Evolutionary conservation across 2,113 vertebrate genomes (phyloP).

Genomic region (Crotalus helleri): DNA sequence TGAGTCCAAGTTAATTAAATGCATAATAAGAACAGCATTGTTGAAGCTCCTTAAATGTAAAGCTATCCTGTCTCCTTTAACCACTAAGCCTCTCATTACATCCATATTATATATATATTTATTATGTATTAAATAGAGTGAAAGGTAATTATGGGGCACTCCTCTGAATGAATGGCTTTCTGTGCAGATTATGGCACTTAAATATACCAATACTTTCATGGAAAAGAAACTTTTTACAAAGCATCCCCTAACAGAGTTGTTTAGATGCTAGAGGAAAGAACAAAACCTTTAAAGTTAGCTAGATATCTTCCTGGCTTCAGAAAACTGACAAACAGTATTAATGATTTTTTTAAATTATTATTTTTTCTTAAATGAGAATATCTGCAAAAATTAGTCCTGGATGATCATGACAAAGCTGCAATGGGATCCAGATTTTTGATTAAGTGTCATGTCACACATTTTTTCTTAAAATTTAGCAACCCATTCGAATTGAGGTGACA

Average conservation of each 20-base stretch:
- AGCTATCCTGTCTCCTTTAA: slow-evolving; percentile 31
- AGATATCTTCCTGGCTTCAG: background rate
- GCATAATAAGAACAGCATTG: slow-evolving; percentile 27
- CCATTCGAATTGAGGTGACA: background rate
- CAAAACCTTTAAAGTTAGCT: background rate
- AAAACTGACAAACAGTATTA: background rate
- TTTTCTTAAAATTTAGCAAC: background rate
- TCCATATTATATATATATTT: slow-evolving; percentile 13
- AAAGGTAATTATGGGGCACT: slow-evolving; percentile 1
- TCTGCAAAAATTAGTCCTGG: background rate
- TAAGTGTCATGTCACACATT: background rate
- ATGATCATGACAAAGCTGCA: background rate
- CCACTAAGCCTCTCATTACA: slow-evolving; percentile 22
- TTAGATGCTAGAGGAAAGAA: background rate
- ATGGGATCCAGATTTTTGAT: background rate
- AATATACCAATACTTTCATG: background rate
- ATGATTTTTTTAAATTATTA: background rate
- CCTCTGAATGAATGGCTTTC: slow-evolving; percentile 25
- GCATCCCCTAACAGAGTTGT: background rate
- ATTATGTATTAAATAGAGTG: slow-evolving; percentile 42
- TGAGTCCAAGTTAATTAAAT: slow-evolving; percentile 1
- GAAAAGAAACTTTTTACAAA: background rate
- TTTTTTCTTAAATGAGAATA: background rate
- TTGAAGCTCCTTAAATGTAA: slow-evolving; percentile 29
- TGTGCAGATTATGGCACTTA: slow-evolving; percentile 29